These are phyloP conservation scores for Tetramorium alpestre DNA, from an alignment of 1,140 invertebrate species.

Conservation along the genomic window DNA sequence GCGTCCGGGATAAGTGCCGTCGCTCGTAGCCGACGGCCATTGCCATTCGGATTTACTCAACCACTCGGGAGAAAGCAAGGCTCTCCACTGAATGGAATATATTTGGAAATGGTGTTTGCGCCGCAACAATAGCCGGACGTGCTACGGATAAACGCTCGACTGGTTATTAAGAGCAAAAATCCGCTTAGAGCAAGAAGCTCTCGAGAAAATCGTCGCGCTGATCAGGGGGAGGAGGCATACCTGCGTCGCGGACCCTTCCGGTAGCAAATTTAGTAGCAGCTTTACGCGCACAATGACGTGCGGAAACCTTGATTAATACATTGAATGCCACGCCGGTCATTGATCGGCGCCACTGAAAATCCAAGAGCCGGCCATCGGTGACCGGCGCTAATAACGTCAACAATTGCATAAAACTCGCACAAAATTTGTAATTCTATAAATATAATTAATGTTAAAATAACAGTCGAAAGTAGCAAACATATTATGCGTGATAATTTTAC, in stretches of 20 bases:
- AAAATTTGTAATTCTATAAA: not conserved
- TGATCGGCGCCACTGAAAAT: not conserved
- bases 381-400: not conserved
- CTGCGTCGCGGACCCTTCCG: constrained; percentile 39
- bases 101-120: constrained; percentile 64
- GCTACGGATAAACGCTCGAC: constrained; percentile 52
- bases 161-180: constrained; percentile 68
- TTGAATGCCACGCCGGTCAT: not conserved
- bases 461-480: not conserved
- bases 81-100: constrained; percentile 61
- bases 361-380: not conserved
- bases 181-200: constrained; percentile 65
- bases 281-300: not conserved
- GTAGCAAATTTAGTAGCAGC: constrained; percentile 1
- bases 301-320: constrained; percentile 6
- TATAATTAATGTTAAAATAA: not conserved
- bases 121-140: constrained; percentile 56
- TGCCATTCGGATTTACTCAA: constrained; percentile 53
- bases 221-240: constrained; percentile 30
- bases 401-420: not conserved
- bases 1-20: constrained; percentile 45
- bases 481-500: not conserved
- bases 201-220: constrained; percentile 40
- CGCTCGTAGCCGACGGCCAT: constrained; percentile 56
- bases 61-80: constrained; percentile 40